Evolutionary conservation across 1,140 invertebrate species (phyloP).

Genomic region (Trypoxylus dichotomus): DNA sequence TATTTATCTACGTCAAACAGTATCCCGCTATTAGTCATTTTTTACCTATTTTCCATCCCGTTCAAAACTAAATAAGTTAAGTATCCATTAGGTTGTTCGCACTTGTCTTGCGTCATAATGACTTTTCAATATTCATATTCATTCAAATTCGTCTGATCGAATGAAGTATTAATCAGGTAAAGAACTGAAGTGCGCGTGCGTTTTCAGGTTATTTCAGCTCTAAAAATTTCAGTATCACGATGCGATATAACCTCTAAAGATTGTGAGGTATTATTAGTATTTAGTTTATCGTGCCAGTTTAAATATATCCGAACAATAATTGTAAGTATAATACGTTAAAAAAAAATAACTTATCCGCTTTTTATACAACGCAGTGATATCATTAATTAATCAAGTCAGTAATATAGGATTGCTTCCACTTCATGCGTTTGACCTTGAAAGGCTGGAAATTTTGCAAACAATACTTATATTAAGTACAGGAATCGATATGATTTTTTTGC

Average conservation of each 20-base stretch:
- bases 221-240: not conserved
- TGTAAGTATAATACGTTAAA: not conserved
- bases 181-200: not conserved
- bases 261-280: not conserved
- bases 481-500: too few relatives aligned
- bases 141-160: not conserved
- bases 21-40: not conserved
- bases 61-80: not conserved
- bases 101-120: not conserved
- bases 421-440: not conserved
- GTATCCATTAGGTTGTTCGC: too few relatives aligned
- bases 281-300: not conserved
- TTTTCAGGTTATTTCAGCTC: conserved; percentile 2
- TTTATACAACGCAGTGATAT: too few relatives aligned
- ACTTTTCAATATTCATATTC: not conserved
- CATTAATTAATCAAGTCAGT: too few relatives aligned
- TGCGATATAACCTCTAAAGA: not conserved
- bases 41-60: not conserved
- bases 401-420: too few relatives aligned
- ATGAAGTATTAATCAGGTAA: not conserved
- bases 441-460: not conserved
- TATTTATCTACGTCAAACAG: conserved; percentile 14
- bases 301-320: not conserved
- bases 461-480: too few relatives aligned
- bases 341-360: not conserved